Evolutionary conservation across 1,140 invertebrate genomes (phyloP).

Genomic region (Caenorhabditis brenneri): DNA sequence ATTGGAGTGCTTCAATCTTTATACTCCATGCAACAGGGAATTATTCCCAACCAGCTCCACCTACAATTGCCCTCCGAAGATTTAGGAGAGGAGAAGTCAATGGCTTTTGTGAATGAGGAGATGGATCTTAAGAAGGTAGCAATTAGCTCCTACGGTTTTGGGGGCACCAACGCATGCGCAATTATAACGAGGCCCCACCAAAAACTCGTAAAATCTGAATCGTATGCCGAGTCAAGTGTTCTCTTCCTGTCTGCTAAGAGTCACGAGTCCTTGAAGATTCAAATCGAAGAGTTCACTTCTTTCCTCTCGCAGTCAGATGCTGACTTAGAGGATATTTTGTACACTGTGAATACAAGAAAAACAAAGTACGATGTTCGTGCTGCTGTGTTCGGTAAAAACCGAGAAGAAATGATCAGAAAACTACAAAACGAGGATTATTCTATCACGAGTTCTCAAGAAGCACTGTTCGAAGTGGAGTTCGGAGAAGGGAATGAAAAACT

Average conservation of each 20-base stretch:
- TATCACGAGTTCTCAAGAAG: background rate
- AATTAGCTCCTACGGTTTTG: conserved; percentile 49
- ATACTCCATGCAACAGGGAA: conserved; percentile 23
- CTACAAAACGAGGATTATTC: background rate
- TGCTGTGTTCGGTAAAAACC: conserved; percentile 45
- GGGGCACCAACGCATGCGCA: conserved; percentile 52
- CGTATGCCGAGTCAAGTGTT: conserved; percentile 6
- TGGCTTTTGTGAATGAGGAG: conserved; percentile 48
- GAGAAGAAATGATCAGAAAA: conserved; percentile 45
- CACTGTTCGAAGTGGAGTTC: conserved; percentile 23
- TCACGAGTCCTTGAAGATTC: conserved; percentile 43
- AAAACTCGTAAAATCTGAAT: background rate
- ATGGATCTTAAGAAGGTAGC: conserved; percentile 3
- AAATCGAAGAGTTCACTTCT: conserved; percentile 16
- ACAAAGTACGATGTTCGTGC: conserved; percentile 39
- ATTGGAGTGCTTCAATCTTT: conserved; percentile 46
- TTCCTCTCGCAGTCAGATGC: conserved; percentile 41
- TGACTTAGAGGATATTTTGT: conserved; percentile 36
- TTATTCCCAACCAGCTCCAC: conserved; percentile 35
- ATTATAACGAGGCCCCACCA: conserved; percentile 34
- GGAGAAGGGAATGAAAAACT: conserved; percentile 35
- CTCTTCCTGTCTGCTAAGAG: conserved; percentile 48
- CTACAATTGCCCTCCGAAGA: conserved; percentile 32
- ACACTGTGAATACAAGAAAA: conserved; percentile 39
- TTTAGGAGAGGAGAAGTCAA: conserved; percentile 33